Evolutionary conservation across 2,113 vertebrate species (phyloP).

Genomic region (Antennarius striatus): DNA sequence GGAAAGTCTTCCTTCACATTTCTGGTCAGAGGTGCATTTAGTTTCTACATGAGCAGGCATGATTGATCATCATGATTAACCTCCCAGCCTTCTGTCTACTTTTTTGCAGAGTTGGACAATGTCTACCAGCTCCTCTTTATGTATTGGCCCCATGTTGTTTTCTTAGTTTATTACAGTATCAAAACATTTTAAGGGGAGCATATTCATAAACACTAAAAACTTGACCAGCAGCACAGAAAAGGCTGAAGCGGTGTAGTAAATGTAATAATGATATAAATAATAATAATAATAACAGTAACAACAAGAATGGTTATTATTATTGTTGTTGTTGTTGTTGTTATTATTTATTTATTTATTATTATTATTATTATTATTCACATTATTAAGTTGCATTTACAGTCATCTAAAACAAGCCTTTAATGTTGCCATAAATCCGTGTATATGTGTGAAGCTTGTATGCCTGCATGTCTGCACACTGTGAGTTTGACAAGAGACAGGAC

Average conservation of each 20-base stretch:
- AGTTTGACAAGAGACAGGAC: constrained; percentile 76
- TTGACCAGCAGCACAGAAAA: constrained; percentile 3
- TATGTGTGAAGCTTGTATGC: constrained; percentile 47
- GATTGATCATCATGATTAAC: constrained; percentile 41
- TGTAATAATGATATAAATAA: too few species aligned
- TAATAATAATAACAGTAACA: too few species aligned
- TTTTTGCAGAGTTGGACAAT: constrained; percentile 31
- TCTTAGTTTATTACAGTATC: constrained; percentile 31
- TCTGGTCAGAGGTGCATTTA: background rate
- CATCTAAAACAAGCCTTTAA: constrained; percentile 43
- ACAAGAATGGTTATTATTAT: constrained; percentile 2
- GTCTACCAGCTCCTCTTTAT: constrained; percentile 52
- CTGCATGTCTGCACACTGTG: constrained; percentile 41
- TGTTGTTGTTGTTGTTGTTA: constrained; percentile 38
- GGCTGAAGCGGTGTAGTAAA: background rate
- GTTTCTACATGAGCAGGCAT: constrained; percentile 47
- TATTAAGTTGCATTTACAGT: constrained; percentile 51
- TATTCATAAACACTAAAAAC: constrained; percentile 13
- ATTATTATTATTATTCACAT: constrained; percentile 3
- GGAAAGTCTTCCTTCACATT: constrained; percentile 8
- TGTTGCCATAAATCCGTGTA: constrained; percentile 52
- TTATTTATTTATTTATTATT: background rate
- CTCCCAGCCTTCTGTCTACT: constrained; percentile 36
- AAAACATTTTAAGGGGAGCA: constrained; percentile 33
- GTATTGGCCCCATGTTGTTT: constrained; percentile 48